Conservation (phyloP, 1,140 invertebrate species). For the Nasonia giraulti region DNA sequence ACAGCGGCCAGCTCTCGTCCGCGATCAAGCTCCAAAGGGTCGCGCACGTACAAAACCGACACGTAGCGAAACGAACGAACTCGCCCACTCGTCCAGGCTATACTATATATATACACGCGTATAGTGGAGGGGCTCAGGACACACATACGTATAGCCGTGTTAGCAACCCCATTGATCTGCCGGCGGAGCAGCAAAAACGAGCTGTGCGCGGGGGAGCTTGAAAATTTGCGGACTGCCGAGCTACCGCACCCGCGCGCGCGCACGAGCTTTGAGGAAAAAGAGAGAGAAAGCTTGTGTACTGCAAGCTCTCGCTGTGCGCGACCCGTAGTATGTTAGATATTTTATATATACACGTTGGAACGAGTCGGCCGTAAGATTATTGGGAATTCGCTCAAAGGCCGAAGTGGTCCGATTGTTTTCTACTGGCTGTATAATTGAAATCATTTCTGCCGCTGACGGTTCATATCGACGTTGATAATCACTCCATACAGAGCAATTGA, state of each 20-base stretch:
- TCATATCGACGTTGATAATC: no score
- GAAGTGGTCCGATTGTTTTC: not conserved
- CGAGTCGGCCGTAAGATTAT: not conserved
- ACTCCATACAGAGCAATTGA: no score
- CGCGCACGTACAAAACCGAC: slow-evolving; percentile 16
- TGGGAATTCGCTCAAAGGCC: not conserved
- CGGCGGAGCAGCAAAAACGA: slow-evolving; percentile 69
- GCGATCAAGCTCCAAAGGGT: not conserved
- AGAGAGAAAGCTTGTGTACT: slow-evolving; percentile 43
- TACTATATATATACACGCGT: not conserved
- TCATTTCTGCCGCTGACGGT: no score
- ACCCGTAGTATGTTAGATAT: not conserved
- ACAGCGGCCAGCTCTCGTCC: not conserved
- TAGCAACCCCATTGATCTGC: slow-evolving; percentile 75
- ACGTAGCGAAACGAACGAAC: slow-evolving; percentile 41
- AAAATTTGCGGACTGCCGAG: slow-evolving; percentile 74
- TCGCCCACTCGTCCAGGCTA: not conserved
- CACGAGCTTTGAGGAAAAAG: slow-evolving; percentile 25
- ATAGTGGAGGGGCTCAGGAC: slow-evolving; percentile 52
- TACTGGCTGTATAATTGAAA: no score
- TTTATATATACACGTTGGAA: not conserved
- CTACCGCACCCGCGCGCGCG: slow-evolving; percentile 57
- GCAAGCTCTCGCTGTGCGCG: not conserved
- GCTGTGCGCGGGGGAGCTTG: slow-evolving; percentile 60
- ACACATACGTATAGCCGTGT: slow-evolving; percentile 72